phyloP scores from a whole-genome alignment of 1,140 invertebrate genomes.

The Hesperophylax magnus region DNA sequence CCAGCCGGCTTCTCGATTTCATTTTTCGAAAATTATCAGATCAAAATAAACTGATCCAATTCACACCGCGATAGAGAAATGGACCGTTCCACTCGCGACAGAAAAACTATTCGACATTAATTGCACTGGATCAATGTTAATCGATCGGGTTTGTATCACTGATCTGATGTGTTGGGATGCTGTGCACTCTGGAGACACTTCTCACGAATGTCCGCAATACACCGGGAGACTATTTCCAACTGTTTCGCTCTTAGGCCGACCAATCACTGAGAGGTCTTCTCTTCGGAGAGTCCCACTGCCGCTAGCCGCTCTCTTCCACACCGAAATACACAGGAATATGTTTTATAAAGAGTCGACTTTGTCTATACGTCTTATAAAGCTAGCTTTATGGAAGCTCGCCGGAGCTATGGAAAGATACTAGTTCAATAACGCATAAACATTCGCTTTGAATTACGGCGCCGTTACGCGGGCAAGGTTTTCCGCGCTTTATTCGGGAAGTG shows the following conservation, averaged over 20 bases:
- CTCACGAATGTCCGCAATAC: not conserved
- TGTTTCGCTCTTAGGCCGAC: conserved; percentile 11
- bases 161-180: not conserved
- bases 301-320: not conserved
- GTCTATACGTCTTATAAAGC: conserved; percentile 42
- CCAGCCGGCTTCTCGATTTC: conserved; percentile 21
- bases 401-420: not conserved
- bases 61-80: conserved; percentile 5
- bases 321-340: conserved; percentile 41
- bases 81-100: not conserved
- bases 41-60: conserved; percentile 22
- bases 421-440: conserved; percentile 15
- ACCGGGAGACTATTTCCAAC: conserved; percentile 13
- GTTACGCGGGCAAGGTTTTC: conserved; percentile 5
- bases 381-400: not conserved
- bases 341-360: conserved; percentile 43
- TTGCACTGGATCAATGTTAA: not conserved
- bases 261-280: conserved; percentile 34
- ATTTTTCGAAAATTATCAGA: conserved; percentile 12
- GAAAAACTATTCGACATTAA: not conserved
- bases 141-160: conserved; percentile 1
- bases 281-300: conserved; percentile 21
- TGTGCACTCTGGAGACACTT: conserved; percentile 13
- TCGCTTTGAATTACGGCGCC: not conserved
- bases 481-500: conserved; percentile 15